A percentile compares a stretch with the other conserved stretches of the same genome.
Conservation (phyloP, 2,113 vertebrate species). For the Mungos mungo region DNA sequence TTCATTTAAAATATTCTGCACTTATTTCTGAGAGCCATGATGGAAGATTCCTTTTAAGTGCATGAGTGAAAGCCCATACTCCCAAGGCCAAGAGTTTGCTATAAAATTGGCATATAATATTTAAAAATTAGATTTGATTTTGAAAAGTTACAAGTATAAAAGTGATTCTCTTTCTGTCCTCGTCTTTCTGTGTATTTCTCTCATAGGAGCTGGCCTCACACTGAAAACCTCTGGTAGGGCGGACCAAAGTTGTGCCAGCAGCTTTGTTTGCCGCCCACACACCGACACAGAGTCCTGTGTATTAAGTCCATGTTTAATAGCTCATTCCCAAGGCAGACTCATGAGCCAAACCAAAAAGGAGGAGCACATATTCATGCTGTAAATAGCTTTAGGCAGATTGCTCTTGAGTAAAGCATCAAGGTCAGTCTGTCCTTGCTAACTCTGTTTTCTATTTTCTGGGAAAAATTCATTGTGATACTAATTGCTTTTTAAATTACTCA, state of each 20-base stretch:
- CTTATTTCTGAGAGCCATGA: background rate
- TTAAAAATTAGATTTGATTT: conserved; percentile 16
- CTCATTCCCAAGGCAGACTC: conserved; percentile 52
- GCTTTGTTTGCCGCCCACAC: conserved; percentile 57
- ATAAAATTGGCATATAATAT: background rate
- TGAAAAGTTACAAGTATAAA: conserved; percentile 25
- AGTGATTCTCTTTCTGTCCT: background rate
- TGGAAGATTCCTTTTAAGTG: background rate
- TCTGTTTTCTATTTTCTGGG: conserved; percentile 56
- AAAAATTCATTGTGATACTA: conserved; percentile 23
- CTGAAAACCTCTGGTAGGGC: background rate
- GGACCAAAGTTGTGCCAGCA: background rate
- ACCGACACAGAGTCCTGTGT: background rate
- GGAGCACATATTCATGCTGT: background rate
- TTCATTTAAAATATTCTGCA: background rate
- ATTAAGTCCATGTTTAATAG: conserved; percentile 53
- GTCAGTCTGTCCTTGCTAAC: background rate
- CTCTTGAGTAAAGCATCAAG: conserved; percentile 46
- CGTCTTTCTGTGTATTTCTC: conserved; percentile 16
- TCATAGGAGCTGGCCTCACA: conserved; percentile 16
- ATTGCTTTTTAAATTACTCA: conserved; percentile 42
- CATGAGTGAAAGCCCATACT: background rate
- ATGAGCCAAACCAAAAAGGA: conserved; percentile 32
- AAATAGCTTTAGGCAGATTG: conserved; percentile 50
- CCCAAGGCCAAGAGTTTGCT: background rate